Percentiles rank a stretch among this genome's conserved stretches.
These are phyloP conservation scores for Diogma glabrata DNA, from an alignment of 2,888 invertebrate genomes.

Conservation along the genomic window DNA sequence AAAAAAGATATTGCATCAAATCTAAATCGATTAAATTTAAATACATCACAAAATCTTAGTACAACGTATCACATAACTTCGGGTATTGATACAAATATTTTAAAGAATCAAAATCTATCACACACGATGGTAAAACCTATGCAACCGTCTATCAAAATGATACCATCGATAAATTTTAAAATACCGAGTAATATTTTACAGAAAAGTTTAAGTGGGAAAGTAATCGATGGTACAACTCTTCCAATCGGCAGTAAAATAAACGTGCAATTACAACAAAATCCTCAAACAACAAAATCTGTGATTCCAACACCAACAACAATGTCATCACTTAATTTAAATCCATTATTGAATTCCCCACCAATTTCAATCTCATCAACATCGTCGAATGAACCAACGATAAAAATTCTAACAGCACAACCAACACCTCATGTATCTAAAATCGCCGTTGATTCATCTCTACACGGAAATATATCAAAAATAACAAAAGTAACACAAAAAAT, in stretches of 20 bases:
- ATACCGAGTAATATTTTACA: neutral
- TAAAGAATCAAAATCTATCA: neutral
- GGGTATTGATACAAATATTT: neutral
- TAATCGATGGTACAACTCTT: neutral
- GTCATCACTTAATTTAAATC: neutral
- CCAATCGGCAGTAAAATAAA: slow-evolving; percentile 6
- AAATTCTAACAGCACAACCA: neutral
- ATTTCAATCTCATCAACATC: neutral
- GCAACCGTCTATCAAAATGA: slow-evolving; percentile 2
- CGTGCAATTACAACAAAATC: neutral
- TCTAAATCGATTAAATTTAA: slow-evolving; percentile 25
- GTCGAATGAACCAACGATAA: neutral
- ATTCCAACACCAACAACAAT: neutral
- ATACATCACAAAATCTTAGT: slow-evolving; percentile 11
- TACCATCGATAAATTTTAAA: slow-evolving; percentile 1
- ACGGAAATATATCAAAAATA: too few relatives aligned
- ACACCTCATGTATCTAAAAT: too few relatives aligned
- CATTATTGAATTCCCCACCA: neutral
- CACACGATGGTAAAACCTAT: neutral
- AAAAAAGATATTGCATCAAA: slow-evolving; percentile 29
- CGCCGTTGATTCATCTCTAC: too few relatives aligned
- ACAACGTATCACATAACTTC: neutral
- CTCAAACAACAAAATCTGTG: neutral
- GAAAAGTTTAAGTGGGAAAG: slow-evolving; percentile 6
- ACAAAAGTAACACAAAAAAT: neutral